phyloP scores from a whole-genome alignment of 2,797 vertebrate genomes.

The Pteronotus mesoamericanus region DNA sequence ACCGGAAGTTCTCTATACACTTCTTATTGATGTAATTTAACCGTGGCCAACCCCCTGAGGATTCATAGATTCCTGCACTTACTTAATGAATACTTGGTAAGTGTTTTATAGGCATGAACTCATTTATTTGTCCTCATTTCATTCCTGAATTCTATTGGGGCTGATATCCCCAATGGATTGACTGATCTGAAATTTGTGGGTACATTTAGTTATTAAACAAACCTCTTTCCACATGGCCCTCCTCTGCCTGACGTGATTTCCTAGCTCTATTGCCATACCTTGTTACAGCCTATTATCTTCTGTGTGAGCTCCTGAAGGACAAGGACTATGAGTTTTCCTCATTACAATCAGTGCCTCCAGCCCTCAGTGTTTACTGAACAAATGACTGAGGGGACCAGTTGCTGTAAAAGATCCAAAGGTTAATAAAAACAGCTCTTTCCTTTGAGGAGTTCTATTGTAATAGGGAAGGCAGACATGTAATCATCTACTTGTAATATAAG shows the following conservation, averaged over 20 bases:
- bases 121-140: neutral
- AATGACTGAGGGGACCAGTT: neutral
- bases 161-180: neutral
- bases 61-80: neutral
- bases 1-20: neutral
- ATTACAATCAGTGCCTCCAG: neutral
- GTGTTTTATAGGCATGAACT: neutral
- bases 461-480: neutral
- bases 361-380: neutral
- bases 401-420: neutral
- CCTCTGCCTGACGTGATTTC: neutral
- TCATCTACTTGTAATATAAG: neutral
- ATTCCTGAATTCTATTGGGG: neutral
- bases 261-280: neutral
- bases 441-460: neutral
- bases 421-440: neutral
- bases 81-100: neutral
- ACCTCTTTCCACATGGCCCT: neutral
- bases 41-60: neutral
- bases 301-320: neutral
- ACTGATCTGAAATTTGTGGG: neutral
- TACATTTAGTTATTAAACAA: neutral
- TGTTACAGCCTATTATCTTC: neutral
- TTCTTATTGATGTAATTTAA: neutral
- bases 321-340: neutral